phyloP scores from a whole-genome alignment of 1,140 invertebrate species.

The Amyelois transitella region DNA sequence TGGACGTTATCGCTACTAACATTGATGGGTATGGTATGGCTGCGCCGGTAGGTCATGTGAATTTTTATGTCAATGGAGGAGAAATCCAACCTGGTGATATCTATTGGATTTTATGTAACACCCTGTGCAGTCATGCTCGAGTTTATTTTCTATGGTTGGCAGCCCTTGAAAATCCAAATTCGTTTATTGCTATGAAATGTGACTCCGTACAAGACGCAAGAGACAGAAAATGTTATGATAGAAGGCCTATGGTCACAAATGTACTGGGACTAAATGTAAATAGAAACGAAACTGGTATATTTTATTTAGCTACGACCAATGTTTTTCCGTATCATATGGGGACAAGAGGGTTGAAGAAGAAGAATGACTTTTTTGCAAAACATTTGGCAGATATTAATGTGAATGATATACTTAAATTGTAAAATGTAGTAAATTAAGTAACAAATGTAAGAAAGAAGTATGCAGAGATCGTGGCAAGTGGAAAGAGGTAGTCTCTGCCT shows the following conservation, averaged over 20 bases:
- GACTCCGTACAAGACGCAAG: constrained; percentile 23
- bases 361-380: constrained; percentile 2
- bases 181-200: constrained; percentile 20
- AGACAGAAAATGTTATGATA: constrained; percentile 17
- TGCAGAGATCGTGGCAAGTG: too few species aligned
- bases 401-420: not conserved
- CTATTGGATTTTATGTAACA: constrained; percentile 7
- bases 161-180: constrained; percentile 6
- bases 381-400: not conserved
- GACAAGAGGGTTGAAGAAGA: constrained; percentile 12
- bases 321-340: constrained; percentile 18
- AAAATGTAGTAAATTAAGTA: not conserved
- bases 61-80: constrained; percentile 81
- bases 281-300: constrained; percentile 17
- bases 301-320: constrained; percentile 15
- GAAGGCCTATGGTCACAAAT: constrained; percentile 15
- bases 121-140: constrained; percentile 18
- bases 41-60: constrained; percentile 76
- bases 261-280: constrained; percentile 13
- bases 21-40: constrained; percentile 80
- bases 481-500: too few species aligned
- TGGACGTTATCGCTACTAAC: constrained; percentile 80
- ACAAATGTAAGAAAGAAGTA: too few species aligned
- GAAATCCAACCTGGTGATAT: constrained; percentile 75
- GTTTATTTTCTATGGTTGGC: constrained; percentile 9